phyloP scores from a whole-genome alignment of 2,113 vertebrate genomes.

The Campylomormyrus numenius region DNA sequence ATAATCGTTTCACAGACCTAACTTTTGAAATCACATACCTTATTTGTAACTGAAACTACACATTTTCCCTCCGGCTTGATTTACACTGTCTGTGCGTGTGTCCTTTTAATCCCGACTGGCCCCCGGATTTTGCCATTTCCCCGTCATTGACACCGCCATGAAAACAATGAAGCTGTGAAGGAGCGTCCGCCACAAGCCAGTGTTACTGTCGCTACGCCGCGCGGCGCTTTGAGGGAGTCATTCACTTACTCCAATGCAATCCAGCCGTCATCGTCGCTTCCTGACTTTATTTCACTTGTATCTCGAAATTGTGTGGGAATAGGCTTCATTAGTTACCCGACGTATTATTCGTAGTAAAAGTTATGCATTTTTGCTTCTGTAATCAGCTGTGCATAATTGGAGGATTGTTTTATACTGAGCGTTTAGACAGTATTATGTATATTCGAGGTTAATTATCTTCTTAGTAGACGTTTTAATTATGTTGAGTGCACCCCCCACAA shows the following conservation, averaged over 20 bases:
- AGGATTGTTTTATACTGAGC: not conserved
- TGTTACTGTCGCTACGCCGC: not conserved
- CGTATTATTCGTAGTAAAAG: not conserved
- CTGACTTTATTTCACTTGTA: not conserved
- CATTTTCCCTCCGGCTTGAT: not conserved
- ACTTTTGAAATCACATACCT: not conserved
- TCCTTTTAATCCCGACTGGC: not conserved
- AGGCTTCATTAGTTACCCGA: not conserved
- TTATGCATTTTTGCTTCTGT: not conserved
- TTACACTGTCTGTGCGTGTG: not conserved
- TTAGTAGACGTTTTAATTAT: not conserved
- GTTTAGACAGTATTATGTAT: not conserved
- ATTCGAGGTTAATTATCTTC: not conserved
- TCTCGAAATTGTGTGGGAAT: not conserved
- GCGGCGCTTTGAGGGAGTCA: not conserved
- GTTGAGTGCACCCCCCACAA: not conserved
- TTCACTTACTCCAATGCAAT: not conserved
- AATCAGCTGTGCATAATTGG: not conserved
- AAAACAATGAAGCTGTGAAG: not conserved
- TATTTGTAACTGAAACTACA: not conserved
- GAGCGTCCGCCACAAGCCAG: not conserved
- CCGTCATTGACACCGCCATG: not conserved
- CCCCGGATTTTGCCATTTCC: not conserved
- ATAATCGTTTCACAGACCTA: not conserved
- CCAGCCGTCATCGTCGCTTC: not conserved